phyloP scores from a whole-genome alignment of 2,113 vertebrate genomes.

The Saiga tatarica region DNA sequence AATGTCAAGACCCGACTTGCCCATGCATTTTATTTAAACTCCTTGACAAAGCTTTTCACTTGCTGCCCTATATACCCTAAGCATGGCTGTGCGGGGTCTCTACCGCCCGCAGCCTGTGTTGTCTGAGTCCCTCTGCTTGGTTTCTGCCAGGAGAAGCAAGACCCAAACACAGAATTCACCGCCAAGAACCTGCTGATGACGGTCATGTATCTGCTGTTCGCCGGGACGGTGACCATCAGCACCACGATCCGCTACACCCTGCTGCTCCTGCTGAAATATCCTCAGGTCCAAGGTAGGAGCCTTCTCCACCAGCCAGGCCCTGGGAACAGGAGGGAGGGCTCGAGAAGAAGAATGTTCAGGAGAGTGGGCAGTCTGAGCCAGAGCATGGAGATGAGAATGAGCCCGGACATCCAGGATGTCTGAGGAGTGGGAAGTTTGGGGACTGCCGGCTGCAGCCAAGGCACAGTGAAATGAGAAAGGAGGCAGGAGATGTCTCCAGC shows the following conservation, averaged over 20 bases:
- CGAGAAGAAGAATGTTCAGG: background rate
- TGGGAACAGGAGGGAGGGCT: background rate
- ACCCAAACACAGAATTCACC: conserved; percentile 60
- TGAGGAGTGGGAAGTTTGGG: fast-evolving
- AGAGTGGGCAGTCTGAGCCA: background rate
- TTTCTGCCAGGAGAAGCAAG: conserved; percentile 66
- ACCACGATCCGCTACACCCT: conserved; percentile 61
- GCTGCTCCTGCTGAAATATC: conserved; percentile 74
- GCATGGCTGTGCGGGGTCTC: background rate
- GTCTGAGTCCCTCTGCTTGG: background rate
- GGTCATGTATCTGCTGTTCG: conserved; percentile 56
- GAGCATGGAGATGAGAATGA: background rate
- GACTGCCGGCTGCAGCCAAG: fast-evolving
- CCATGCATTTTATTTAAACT: background rate
- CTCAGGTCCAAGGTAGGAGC: conserved; percentile 67
- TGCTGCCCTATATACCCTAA: background rate
- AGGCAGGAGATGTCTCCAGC: background rate
- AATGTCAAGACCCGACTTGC: background rate
- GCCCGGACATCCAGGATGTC: fast-evolving
- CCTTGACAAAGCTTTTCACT: background rate
- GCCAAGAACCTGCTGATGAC: conserved; percentile 74
- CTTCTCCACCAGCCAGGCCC: background rate
- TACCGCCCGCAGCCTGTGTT: background rate
- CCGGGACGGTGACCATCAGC: conserved; percentile 65
- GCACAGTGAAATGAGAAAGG: background rate